A percentile compares a stretch with the other conserved stretches of the same genome.
These are phyloP conservation scores for Aleiodes alternator DNA, from an alignment of 2,888 invertebrate species.

Conservation along the genomic window DNA sequence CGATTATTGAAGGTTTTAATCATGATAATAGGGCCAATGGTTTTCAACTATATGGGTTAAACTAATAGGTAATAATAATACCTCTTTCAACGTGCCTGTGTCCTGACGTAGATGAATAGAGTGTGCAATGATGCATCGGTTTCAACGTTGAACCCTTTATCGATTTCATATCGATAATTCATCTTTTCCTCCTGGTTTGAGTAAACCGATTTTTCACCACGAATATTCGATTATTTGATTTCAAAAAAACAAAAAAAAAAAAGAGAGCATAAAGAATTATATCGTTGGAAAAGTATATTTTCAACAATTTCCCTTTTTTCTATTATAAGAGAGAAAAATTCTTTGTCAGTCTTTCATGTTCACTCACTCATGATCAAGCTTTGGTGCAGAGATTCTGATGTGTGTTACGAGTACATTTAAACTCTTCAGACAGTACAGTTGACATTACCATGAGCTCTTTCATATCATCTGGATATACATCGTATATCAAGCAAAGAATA, in stretches of 20 bases:
- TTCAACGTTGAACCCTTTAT: conserved; percentile 9
- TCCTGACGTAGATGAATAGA: conserved; percentile 12
- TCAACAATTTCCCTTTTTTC: too few relatives aligned
- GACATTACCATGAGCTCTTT: conserved; percentile 3
- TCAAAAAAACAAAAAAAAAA: too few relatives aligned
- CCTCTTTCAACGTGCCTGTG: conserved; percentile 39
- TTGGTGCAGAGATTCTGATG: conserved; percentile 8
- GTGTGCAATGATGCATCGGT: conserved; percentile 6
- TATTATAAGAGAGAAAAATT: too few relatives aligned
- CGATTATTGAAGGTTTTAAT: conserved; percentile 72
- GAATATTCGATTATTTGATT: too few relatives aligned
- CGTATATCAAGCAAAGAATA: conserved; percentile 27
- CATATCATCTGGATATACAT: conserved; percentile 21
- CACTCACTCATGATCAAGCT: conserved; percentile 7
- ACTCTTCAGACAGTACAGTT: conserved; percentile 3
- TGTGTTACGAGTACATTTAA: conserved; percentile 13
- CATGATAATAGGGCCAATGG: conserved; percentile 64
- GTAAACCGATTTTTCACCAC: too few relatives aligned
- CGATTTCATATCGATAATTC: conserved; percentile 7
- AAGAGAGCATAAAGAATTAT: too few relatives aligned
- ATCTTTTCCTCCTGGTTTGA: background rate
- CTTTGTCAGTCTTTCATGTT: too few relatives aligned
- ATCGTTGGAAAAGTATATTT: too few relatives aligned
- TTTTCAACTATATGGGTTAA: conserved; percentile 49
- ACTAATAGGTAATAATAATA: conserved; percentile 52